phyloP scores from a whole-genome alignment of 2,888 invertebrate species.

The Gastracanthus pulcherrimus region DNA sequence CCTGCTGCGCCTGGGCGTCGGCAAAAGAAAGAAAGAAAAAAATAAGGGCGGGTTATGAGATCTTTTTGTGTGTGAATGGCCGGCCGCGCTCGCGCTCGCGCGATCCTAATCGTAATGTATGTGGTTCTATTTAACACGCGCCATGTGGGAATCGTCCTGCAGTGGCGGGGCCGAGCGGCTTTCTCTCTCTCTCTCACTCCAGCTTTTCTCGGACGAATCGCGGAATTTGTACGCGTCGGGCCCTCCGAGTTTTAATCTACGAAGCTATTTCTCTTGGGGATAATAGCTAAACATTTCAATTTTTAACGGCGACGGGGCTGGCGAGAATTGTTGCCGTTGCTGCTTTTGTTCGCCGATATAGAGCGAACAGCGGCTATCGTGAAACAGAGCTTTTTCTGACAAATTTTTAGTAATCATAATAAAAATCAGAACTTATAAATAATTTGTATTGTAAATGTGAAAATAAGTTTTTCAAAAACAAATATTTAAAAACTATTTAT shows the following conservation, averaged over 20 bases:
- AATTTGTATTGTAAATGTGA: too few species aligned
- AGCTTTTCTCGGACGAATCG: slow-evolving; percentile 27
- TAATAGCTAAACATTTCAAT: slow-evolving; percentile 52
- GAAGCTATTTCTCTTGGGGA: slow-evolving; percentile 40
- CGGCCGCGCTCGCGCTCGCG: too few species aligned
- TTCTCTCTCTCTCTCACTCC: not conserved
- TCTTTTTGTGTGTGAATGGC: slow-evolving; percentile 8
- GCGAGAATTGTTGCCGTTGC: not conserved
- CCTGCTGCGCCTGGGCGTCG: not conserved
- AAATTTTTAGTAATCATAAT: not conserved
- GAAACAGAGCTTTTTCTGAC: too few species aligned
- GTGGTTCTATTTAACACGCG: slow-evolving; percentile 49
- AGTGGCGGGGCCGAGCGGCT: too few species aligned
- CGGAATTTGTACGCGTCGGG: slow-evolving; percentile 49
- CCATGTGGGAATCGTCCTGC: slow-evolving; percentile 46
- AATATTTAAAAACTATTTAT: too few species aligned
- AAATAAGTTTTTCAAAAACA: too few species aligned
- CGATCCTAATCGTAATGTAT: slow-evolving; percentile 56
- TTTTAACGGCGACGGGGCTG: slow-evolving; percentile 2
- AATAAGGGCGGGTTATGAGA: slow-evolving; percentile 16
- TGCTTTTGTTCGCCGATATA: slow-evolving; percentile 3
- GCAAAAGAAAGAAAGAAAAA: not conserved
- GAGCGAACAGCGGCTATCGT: not conserved
- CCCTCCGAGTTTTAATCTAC: slow-evolving; percentile 49
- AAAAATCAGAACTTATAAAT: not conserved